Base-by-base conservation (phyloP, 2,888 invertebrate genomes). In the Neoscelio sp. region DNA sequence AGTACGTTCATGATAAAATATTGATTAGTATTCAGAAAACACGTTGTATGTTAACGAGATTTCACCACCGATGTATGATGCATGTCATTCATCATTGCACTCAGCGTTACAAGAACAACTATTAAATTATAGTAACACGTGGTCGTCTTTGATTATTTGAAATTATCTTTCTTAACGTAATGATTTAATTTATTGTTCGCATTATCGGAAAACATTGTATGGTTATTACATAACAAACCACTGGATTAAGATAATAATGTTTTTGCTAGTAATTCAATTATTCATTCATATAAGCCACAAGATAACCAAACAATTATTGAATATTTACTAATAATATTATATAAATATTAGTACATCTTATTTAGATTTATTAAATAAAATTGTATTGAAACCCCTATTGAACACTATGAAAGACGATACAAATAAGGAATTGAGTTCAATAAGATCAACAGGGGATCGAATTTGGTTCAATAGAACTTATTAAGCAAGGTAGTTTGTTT, bases 11-110 rank as follows among this genome's bases (percentile, higher is more conserved):
- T 35, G 64, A 74, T 50, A 56, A 23, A n/a, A 3, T 38, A 46
- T 28, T 52, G 50, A 74, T 74, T 50, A 52, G 20, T 60, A 67
- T 74, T 60, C 58, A 44, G 20, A 67, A 64, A 64, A 46, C 54
- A 73, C 15, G 50, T 40, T 54, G 18, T 18, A 6, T 28, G 56
- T 17, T 50, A 52, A 44, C 35, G 50, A 28, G 64, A 48, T 48
- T 64, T 48, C 35, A 23, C 10, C 20, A 10, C 1, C 35, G 28
- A 42, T 23, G 23, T 18, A 23, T 10, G 13, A 38, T 12, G 20
- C 40, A 15, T 40, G 48, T 30, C 48, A 30, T 68, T 58, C 38
- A 48, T 68, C 58, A 68, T 58, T 26, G 18, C 46, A 30, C 26
- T 23, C 7, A 7, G 2, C 15, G 4, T 35, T 33, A 23, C 10